Conservation (phyloP, 2,797 vertebrate genomes). For the Furcifer pardalis region DNA sequence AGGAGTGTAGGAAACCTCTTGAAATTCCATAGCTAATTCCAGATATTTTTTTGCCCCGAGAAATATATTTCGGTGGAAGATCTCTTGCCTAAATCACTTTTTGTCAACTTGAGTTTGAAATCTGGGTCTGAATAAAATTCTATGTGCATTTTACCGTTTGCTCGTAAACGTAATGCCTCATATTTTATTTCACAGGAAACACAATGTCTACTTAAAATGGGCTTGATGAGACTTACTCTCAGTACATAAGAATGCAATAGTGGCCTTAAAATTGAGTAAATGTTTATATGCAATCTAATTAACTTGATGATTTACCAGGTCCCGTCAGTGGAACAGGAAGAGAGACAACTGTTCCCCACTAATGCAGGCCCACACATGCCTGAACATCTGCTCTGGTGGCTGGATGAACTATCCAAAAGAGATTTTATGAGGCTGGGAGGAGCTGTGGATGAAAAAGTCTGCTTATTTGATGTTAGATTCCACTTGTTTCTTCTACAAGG, state of each 20-base stretch:
- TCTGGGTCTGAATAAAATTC: neutral
- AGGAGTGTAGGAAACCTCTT: neutral
- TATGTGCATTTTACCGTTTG: neutral
- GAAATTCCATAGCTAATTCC: constrained; percentile 6
- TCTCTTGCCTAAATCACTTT: neutral
- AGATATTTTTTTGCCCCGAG: neutral
- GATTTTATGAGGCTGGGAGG: no score
- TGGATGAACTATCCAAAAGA: neutral
- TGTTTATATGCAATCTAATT: neutral
- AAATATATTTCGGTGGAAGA: constrained; percentile 6
- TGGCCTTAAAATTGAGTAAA: neutral
- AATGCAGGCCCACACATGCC: neutral
- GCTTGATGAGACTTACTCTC: no score
- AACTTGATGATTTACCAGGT: neutral
- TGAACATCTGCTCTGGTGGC: neutral
- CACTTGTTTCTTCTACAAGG: neutral
- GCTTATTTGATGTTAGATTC: no score
- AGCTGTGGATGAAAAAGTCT: no score
- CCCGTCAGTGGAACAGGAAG: neutral
- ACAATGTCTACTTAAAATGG: neutral
- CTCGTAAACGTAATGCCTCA: neutral
- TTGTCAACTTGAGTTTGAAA: neutral
- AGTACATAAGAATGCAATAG: no score
- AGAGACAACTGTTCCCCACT: neutral
- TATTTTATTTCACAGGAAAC: neutral